Base-by-base conservation (phyloP, 2,113 vertebrate genomes). In the Struthidea cinerea region DNA sequence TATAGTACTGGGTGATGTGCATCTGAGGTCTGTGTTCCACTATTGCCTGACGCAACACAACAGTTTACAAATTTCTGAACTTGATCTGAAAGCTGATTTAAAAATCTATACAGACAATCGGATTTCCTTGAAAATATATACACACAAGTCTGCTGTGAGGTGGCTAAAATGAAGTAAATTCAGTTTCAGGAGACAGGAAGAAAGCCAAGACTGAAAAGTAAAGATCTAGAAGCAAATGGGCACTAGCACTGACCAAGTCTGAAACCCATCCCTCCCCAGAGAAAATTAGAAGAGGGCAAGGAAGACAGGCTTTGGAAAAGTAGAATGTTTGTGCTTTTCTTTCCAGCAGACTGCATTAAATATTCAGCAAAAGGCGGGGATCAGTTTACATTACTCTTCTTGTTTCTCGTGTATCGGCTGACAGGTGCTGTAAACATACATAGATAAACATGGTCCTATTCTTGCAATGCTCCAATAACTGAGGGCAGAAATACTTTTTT, bases 71-170 rank as follows among this genome's bases (percentile, higher is more conserved):
- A 98, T 98, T 98, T 99, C 98, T 98, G 97, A 98, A 98, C 97
- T 98, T 97, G 98, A 99, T 98, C 98, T 98, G 98, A 98, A 98
- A 98, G 98, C 97, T 97, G 97, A 98, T 99, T 98, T 98, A 98
- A 98, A 99, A 99, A 99, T 99, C 99, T 94, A 99, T 99, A 98
- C 46, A 90, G 97, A 93, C 98, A 99, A 99, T 99, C 98, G 97
- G 97, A 99, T 99, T 99, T 98, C 96, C 97, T 92, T 98, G 98
- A 98, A 99, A 99, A 98, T 98, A 99, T 98, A 99, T 98, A 99
- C 98, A 99, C 98, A 99, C 98, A 98, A 98, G 98, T 98, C 98
- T 98, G 94, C 98, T 98, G 96, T 98, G 98, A 99, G 98, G 99
- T 99, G 99, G 97, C 98, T 98, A 98, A 98, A 98, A 98, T 98